These are phyloP conservation scores for Gari tellinella DNA, from an alignment of 2,888 invertebrate genomes.

Conservation along the genomic window DNA sequence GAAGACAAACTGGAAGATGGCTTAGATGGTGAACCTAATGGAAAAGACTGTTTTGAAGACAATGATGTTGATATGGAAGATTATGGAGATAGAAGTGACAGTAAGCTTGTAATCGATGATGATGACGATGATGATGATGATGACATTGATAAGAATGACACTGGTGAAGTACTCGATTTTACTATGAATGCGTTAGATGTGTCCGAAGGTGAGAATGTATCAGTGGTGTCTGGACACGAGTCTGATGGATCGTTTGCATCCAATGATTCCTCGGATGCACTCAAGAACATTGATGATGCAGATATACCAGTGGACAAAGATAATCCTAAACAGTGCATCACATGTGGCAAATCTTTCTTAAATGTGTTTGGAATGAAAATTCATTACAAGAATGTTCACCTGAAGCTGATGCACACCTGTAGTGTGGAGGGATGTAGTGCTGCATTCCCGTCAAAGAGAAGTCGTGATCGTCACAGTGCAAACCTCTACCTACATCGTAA, in stretches of 20 bases:
- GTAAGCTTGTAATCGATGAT: conserved; percentile 53
- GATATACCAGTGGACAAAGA: conserved; percentile 96
- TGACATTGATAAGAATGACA: conserved; percentile 46
- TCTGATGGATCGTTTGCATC: conserved; percentile 44
- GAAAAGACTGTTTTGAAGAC: conserved; percentile 5
- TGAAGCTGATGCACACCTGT: conserved; percentile 97
- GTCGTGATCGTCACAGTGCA: conserved; percentile 95
- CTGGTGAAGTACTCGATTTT: conserved; percentile 55
- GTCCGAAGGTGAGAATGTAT: conserved; percentile 41
- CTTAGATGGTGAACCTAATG: too few relatives aligned
- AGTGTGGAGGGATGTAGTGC: conserved; percentile 97
- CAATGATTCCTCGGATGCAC: conserved; percentile 60
- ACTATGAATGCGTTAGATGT: conserved; percentile 47
- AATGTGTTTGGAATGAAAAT: conserved; percentile 97
- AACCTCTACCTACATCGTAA: conserved; percentile 96
- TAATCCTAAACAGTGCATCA: conserved; percentile 95
- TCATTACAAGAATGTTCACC: conserved; percentile 97
- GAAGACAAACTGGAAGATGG: too few relatives aligned
- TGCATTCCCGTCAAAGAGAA: conserved; percentile 96
- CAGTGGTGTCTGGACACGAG: conserved; percentile 38
- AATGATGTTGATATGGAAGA: conserved; percentile 41
- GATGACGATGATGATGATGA: conserved; percentile 85
- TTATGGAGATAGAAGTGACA: conserved; percentile 39
- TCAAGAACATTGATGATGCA: conserved; percentile 53
- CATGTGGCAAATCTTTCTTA: conserved; percentile 96